Evolutionary conservation across 2,113 vertebrate species (phyloP).

Genomic region (Blennius ocellaris): DNA sequence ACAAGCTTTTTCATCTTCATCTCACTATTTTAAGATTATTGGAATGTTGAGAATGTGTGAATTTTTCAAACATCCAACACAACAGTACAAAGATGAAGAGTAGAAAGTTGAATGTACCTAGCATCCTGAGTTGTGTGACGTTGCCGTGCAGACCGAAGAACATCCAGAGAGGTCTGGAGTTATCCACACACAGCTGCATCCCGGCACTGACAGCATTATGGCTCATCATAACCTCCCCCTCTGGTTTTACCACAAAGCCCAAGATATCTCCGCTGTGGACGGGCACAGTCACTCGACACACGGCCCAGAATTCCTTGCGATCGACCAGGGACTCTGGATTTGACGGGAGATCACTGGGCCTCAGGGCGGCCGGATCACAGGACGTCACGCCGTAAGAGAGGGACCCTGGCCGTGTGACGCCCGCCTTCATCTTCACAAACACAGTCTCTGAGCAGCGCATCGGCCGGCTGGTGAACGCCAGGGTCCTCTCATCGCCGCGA

Average conservation of each 20-base stretch:
- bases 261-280: constrained; percentile 91
- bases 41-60: too few species aligned
- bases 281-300: constrained; percentile 85
- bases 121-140: constrained; percentile 91
- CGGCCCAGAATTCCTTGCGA: constrained; percentile 95
- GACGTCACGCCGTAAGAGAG: constrained; percentile 92
- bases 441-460: constrained; percentile 89
- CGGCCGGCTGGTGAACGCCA: constrained; percentile 91
- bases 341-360: constrained; percentile 89
- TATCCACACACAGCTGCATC: constrained; percentile 92
- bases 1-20: too few species aligned
- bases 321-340: constrained; percentile 90
- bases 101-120: constrained; percentile 83
- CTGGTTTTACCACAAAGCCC: constrained; percentile 88
- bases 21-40: too few species aligned
- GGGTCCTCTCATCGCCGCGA: constrained; percentile 88
- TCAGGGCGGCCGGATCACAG: constrained; percentile 88
- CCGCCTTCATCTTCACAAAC: constrained; percentile 89
- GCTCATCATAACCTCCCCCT: constrained; percentile 91
- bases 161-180: constrained; percentile 96
- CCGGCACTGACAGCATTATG: constrained; percentile 88
- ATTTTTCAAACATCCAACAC: too few species aligned
- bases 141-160: constrained; percentile 90
- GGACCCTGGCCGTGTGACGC: constrained; percentile 69
- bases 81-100: background rate